These are phyloP conservation scores for Sander lucioperca DNA, from an alignment of 2,113 vertebrate species.

Conservation along the genomic window DNA sequence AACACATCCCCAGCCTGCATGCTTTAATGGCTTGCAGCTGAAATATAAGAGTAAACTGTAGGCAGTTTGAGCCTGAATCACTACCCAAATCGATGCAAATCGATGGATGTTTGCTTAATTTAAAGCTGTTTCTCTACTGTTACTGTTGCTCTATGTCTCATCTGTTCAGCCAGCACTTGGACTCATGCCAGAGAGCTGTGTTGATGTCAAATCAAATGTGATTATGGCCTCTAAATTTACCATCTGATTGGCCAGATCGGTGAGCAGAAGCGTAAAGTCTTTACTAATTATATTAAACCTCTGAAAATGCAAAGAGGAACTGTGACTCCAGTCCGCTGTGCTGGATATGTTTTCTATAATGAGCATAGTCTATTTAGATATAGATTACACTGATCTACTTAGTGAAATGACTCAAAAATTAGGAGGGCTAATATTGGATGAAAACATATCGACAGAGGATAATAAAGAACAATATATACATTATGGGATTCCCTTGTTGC, in stretches of 20 bases:
- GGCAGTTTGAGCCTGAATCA: not conserved
- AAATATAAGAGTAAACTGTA: slow-evolving; percentile 41
- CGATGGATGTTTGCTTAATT: slow-evolving; percentile 25
- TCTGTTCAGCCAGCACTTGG: slow-evolving; percentile 21
- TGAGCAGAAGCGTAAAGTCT: slow-evolving; percentile 54
- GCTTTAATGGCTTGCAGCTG: slow-evolving; percentile 50
- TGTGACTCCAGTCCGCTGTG: slow-evolving; percentile 27
- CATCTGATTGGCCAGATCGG: slow-evolving; percentile 66
- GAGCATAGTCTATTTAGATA: slow-evolving; percentile 19
- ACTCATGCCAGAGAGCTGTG: slow-evolving; percentile 50
- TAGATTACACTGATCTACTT: slow-evolving; percentile 37
- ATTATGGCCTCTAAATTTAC: slow-evolving; percentile 61
- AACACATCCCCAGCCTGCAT: slow-evolving; percentile 52
- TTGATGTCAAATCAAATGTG: slow-evolving; percentile 73
- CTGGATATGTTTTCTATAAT: slow-evolving; percentile 8
- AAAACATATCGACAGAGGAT: not conserved
- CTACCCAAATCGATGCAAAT: slow-evolving; percentile 31
- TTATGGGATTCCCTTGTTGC: not conserved
- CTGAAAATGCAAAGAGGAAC: slow-evolving; percentile 60
- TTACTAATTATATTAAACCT: slow-evolving; percentile 62
- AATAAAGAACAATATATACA: not conserved
- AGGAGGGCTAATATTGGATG: not conserved
- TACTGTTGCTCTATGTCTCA: slow-evolving; percentile 16
- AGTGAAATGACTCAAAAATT: slow-evolving; percentile 18
- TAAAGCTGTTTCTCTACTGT: slow-evolving; percentile 7